Percentiles rank a stretch among this genome's conserved stretches.
Evolutionary conservation across 2,888 invertebrate species (phyloP).

Genomic region (Drosophila borborema): DNA sequence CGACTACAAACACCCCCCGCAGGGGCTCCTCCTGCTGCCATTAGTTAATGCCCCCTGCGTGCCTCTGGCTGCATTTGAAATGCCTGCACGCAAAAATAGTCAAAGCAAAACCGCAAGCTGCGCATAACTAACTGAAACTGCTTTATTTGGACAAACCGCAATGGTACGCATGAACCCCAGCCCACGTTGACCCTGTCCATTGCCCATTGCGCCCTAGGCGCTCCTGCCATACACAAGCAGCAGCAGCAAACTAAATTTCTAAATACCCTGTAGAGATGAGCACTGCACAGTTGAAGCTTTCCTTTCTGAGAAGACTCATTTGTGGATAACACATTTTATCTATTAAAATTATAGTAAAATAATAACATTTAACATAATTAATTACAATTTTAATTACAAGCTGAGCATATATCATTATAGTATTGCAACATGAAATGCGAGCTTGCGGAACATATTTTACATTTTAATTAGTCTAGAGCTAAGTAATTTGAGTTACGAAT

Average conservation of each 20-base stretch:
- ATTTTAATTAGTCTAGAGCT: conserved; percentile 4
- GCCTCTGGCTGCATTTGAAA: conserved; percentile 50
- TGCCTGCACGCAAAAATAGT: conserved; percentile 62
- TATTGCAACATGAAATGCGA: not conserved
- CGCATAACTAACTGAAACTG: conserved; percentile 80
- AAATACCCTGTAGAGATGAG: conserved; percentile 28
- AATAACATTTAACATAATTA: not conserved
- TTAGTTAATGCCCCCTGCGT: conserved; percentile 6
- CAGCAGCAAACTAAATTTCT: conserved; percentile 20
- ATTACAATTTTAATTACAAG: not conserved
- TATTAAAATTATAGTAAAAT: too few species aligned
- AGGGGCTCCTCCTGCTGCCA: not conserved
- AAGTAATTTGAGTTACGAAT: conserved; percentile 2
- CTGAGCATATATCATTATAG: not conserved
- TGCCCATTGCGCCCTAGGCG: not conserved
- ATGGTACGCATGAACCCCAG: conserved; percentile 11
- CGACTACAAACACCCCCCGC: conserved; percentile 10
- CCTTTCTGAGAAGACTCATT: too few species aligned
- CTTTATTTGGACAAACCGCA: conserved; percentile 77
- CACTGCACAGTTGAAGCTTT: not conserved
- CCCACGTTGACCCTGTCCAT: not conserved
- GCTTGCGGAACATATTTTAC: not conserved
- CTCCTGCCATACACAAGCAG: conserved; percentile 5
- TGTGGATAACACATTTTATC: too few species aligned
- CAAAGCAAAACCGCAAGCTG: conserved; percentile 79